Evolutionary conservation across 2,113 vertebrate genomes (phyloP).

Genomic region (Prochilodus magdalenae): DNA sequence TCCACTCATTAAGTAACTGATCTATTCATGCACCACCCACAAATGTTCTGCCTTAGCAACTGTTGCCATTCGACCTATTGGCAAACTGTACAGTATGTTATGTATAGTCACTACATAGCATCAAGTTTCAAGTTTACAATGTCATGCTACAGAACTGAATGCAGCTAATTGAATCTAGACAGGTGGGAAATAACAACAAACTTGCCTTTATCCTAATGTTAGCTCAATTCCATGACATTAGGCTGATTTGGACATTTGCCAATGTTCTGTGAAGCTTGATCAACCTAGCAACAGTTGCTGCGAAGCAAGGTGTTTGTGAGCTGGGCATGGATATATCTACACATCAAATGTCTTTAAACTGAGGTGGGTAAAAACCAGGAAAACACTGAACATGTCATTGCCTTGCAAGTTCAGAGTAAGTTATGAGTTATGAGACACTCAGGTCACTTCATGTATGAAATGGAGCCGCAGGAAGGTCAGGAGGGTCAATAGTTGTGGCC

Average conservation of each 20-base stretch:
- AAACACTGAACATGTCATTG: not conserved
- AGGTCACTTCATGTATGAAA: conserved; percentile 20
- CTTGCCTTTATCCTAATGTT: no score
- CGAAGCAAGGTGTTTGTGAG: not conserved
- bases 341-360: not conserved
- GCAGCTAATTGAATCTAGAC: no score
- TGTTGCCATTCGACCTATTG: no score
- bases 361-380: not conserved
- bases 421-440: no score
- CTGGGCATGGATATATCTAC: not conserved
- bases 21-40: not conserved
- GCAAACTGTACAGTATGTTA: no score
- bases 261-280: not conserved
- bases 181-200: no score
- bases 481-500: conserved; percentile 76
- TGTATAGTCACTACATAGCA: no score
- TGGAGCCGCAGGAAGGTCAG: conserved; percentile 69
- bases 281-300: not conserved
- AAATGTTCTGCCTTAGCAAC: no score
- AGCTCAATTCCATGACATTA: not conserved
- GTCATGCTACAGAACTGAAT: no score
- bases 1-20: not conserved
- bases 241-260: not conserved
- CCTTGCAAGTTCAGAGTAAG: not conserved
- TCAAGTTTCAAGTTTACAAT: no score